Evolutionary conservation across 2,888 invertebrate genomes (phyloP), one percentile per base, ranked within the genome.

Genomic region (Flabesymbios commensalis): DNA sequence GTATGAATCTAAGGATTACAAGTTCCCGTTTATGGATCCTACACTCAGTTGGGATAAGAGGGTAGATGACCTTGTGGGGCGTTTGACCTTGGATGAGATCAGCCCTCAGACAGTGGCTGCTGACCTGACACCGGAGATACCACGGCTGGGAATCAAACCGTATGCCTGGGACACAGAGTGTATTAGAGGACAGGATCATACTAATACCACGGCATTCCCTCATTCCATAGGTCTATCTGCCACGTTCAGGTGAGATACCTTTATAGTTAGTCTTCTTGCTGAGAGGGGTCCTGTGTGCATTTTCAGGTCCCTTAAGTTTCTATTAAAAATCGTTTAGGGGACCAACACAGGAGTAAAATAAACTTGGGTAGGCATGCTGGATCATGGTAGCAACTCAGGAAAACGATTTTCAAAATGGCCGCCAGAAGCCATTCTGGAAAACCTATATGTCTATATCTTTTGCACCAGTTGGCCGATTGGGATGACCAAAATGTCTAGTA

Each of bases 141-240:
- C 65, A 0, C 68, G 77, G 26, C 70, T 79, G 19, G 74, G 74
- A 14, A 72, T 79, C 22, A 65, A 67, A n/a, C 76, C 77, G 0
- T 78, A 77, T 58, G 68, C 71, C 22, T 79, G 77, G 77, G 74
- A 74, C 57, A 74, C 78, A 3, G 79, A 79, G 61, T 79, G 79
- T 68, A 65, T 78, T 17, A 59, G 76, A 14, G 79, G 79, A 3
- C 77, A 75, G 36, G 77, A 72, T 1, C 45, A 62, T 7, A 73
- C 77, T 2, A 78, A 77, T 2, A 77, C 79, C 2, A 80, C 80
- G 3, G 70, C 76, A 1, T 80, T 80, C 54, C 78, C 79, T 3
- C 76, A 79, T 63, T 73, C 79, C 3, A 55, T 80, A 24, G 78
- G 78, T 28, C 68, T 80, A 4, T 77, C 77, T 1, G 78, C 80